A percentile compares a stretch with the other conserved stretches of the same genome.
Evolutionary conservation across 2,888 invertebrate genomes (phyloP).

Genomic region (Heteromurus nitidus): DNA sequence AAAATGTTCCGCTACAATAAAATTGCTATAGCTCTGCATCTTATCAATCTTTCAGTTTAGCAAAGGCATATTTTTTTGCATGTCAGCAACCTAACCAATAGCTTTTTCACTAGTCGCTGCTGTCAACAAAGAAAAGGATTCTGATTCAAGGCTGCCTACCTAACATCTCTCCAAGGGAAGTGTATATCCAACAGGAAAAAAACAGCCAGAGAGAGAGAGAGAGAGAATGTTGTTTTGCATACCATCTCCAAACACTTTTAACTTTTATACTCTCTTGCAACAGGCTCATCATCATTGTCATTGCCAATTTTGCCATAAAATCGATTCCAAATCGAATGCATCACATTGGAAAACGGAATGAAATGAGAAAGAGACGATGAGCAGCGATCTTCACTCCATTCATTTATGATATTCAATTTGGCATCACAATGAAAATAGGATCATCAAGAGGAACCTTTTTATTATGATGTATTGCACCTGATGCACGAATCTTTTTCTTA

Average conservation of each 20-base stretch:
- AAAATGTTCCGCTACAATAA: background rate
- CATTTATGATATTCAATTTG: too few relatives aligned
- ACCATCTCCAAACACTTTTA: too few relatives aligned
- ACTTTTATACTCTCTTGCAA: background rate
- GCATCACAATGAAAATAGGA: too few relatives aligned
- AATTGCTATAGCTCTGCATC: background rate
- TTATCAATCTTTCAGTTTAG: background rate
- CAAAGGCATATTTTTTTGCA: too few relatives aligned
- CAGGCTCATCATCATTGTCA: background rate
- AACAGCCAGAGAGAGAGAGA: background rate
- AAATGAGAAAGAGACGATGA: too few relatives aligned
- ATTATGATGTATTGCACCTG: background rate
- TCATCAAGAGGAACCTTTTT: too few relatives aligned
- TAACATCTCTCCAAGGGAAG: background rate
- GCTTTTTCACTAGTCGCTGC: background rate
- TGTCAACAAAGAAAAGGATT: background rate
- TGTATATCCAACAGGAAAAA: too few relatives aligned
- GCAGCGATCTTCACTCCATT: too few relatives aligned
- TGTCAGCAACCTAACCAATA: background rate
- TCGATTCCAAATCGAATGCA: background rate
- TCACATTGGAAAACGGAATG: too few relatives aligned
- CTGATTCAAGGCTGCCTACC: background rate
- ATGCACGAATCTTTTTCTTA: background rate
- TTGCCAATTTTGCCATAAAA: background rate
- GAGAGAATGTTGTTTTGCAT: constrained; percentile 5